phyloP scores from a whole-genome alignment of 2,888 invertebrate species.

The Brachyopa scutellaris region DNA sequence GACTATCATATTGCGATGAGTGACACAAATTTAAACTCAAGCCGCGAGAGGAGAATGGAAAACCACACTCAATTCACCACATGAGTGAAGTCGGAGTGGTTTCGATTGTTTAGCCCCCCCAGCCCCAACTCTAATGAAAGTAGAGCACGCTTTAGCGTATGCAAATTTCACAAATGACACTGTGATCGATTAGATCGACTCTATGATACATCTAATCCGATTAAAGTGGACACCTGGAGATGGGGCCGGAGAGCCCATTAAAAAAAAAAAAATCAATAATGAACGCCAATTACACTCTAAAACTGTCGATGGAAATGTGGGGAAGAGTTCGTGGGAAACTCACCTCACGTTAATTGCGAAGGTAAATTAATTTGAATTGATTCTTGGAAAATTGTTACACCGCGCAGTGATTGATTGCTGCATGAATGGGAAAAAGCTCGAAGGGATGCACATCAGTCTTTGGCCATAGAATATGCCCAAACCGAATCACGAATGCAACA shows the following conservation, averaged over 20 bases:
- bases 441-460: slow-evolving; percentile 50
- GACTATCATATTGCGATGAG: slow-evolving; percentile 38
- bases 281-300: slow-evolving; percentile 41
- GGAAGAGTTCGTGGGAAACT: no score
- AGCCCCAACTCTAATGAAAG: slow-evolving; percentile 28
- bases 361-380: slow-evolving; percentile 58
- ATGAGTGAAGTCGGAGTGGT: background rate
- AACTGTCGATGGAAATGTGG: no score
- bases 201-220: slow-evolving; percentile 51
- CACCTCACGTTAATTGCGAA: no score
- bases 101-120: background rate
- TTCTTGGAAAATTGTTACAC: slow-evolving; percentile 28
- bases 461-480: background rate
- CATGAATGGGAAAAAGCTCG: slow-evolving; percentile 30
- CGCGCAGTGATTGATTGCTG: slow-evolving; percentile 21
- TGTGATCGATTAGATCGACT: slow-evolving; percentile 43
- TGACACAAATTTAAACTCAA: slow-evolving; percentile 40
- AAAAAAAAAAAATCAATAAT: slow-evolving; percentile 54
- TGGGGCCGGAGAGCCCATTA: slow-evolving; percentile 16
- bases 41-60: slow-evolving; percentile 33
- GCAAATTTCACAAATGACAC: slow-evolving; percentile 42
- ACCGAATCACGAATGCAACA: slow-evolving; percentile 58
- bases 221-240: slow-evolving; percentile 33
- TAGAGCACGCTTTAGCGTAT: slow-evolving; percentile 45
- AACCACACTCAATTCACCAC: slow-evolving; percentile 22